Percentiles rank a stretch among this genome's conserved stretches.
Conservation (phyloP, 2,888 invertebrate species). For the Hyles lineata region DNA sequence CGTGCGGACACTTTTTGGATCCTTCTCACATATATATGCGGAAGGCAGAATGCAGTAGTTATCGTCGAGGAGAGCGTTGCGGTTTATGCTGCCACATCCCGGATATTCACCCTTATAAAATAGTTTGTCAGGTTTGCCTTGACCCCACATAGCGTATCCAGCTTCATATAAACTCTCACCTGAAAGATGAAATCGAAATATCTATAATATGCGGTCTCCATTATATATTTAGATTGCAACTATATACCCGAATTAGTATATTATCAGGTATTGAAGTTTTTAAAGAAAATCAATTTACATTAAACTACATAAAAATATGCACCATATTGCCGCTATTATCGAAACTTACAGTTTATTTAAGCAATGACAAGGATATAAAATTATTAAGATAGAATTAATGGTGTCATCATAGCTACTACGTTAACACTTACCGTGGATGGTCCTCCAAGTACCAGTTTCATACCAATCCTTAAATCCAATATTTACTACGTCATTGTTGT, state of each 20-base stretch:
- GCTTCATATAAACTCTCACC: not conserved
- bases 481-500: not conserved
- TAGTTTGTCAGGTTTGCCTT: not conserved
- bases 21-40: constrained; percentile 15
- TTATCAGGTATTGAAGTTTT: no score
- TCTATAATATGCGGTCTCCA: no score
- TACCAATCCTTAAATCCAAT: not conserved
- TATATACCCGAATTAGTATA: not conserved
- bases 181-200: not conserved
- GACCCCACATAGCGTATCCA: not conserved
- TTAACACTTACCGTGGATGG: not conserved
- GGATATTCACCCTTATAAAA: no score
- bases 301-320: not conserved
- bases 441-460: not conserved
- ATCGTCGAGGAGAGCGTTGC: not conserved
- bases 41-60: not conserved
- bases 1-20: not conserved
- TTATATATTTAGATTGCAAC: no score
- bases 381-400: no score
- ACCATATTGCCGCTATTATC: not conserved
- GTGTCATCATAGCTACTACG: not conserved
- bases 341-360: no score
- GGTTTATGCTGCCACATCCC: not conserved
- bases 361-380: no score
- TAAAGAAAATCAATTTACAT: no score